A percentile compares a stretch with the other conserved stretches of the same genome.
phyloP scores from a whole-genome alignment of 2,888 invertebrate genomes.

The Rhyacophila evoluta region DNA sequence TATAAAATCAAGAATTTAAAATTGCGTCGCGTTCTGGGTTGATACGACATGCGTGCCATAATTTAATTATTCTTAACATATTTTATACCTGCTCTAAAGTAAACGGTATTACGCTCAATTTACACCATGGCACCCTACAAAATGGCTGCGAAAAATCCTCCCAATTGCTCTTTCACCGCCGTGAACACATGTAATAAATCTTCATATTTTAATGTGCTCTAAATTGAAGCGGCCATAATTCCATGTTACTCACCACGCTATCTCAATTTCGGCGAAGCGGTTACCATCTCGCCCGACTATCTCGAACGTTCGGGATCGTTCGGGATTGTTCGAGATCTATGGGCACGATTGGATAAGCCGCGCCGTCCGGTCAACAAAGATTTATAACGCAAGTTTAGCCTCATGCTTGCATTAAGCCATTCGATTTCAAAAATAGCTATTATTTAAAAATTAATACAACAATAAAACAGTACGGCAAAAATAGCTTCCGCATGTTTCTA shows the following conservation, averaged over 20 bases:
- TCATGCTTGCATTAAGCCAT: neutral
- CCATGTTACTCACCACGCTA: neutral
- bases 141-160: neutral
- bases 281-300: slow-evolving; percentile 1
- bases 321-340: neutral
- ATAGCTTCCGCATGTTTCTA: no score
- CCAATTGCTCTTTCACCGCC: slow-evolving; percentile 10
- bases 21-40: no score
- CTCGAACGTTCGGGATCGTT: neutral
- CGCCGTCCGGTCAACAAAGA: slow-evolving; percentile 19
- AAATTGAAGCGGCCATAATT: slow-evolving; percentile 24
- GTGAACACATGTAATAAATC: neutral
- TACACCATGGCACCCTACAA: neutral
- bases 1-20: no score
- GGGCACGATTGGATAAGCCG: slow-evolving; percentile 11
- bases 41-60: neutral
- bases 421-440: neutral
- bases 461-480: no score
- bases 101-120: neutral
- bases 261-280: slow-evolving; percentile 6
- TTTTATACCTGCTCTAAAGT: neutral
- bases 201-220: slow-evolving; percentile 10
- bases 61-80: neutral
- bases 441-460: no score
- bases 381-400: slow-evolving; percentile 9